A percentile compares a stretch with the other conserved stretches of the same genome.
phyloP scores from a whole-genome alignment of 1,140 invertebrate genomes.

The Pomacea maculata region DNA sequence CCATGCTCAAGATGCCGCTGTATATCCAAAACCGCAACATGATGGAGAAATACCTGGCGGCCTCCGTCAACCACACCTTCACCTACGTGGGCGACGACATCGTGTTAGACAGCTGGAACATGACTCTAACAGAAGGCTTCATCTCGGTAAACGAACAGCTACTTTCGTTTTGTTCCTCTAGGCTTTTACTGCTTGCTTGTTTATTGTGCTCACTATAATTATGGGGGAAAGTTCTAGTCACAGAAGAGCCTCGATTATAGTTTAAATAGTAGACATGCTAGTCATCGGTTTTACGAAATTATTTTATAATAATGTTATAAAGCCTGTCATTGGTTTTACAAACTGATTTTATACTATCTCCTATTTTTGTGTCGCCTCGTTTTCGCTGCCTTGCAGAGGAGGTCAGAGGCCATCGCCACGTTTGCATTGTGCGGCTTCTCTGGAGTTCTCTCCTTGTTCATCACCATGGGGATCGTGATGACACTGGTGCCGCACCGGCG shows the following conservation, averaged over 20 bases:
- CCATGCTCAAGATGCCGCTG: constrained; percentile 47
- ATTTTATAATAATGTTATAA: no score
- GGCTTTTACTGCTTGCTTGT: not conserved
- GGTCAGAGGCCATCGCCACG: constrained; percentile 86
- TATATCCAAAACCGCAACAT: constrained; percentile 45
- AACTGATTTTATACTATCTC: no score
- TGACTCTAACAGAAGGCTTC: constrained; percentile 40
- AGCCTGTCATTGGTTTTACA: no score
- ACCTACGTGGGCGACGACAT: constrained; percentile 25
- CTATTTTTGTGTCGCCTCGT: not conserved
- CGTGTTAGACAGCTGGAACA: constrained; percentile 28
- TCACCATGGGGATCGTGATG: constrained; percentile 83
- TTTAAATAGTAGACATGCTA: no score
- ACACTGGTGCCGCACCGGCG: constrained; percentile 82
- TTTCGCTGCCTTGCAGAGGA: constrained; percentile 66
- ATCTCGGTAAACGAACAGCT: constrained; percentile 43
- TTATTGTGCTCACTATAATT: no score
- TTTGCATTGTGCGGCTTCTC: constrained; percentile 97
- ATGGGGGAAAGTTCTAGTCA: no score
- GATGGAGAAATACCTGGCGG: constrained; percentile 30
- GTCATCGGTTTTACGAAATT: no score
- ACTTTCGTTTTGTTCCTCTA: no score
- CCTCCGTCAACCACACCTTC: constrained; percentile 28
- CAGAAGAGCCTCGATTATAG: no score
- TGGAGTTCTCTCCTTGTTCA: constrained; percentile 90